These are phyloP conservation scores for Lasiurus cinereus DNA, from an alignment of 2,113 vertebrate genomes.

Conservation along the genomic window DNA sequence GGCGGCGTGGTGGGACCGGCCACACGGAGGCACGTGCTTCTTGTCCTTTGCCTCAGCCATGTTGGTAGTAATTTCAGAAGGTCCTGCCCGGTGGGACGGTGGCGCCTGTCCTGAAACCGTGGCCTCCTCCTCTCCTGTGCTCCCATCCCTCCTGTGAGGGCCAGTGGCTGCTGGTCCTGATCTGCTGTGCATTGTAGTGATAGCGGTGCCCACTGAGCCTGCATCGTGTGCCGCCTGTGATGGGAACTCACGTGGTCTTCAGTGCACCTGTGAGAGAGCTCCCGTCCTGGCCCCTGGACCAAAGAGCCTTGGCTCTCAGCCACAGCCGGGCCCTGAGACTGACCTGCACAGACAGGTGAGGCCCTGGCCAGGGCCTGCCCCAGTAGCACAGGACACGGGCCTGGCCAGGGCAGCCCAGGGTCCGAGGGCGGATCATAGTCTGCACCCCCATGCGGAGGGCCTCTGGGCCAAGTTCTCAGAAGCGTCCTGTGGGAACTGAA, in stretches of 20 bases:
- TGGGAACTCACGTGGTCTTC: fast-evolving
- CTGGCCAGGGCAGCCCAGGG: neutral
- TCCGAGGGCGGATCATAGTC: neutral
- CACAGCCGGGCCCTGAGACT: fast-evolving
- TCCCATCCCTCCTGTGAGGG: neutral
- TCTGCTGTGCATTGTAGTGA: fast-evolving
- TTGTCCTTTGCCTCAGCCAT: neutral
- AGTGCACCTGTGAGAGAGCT: neutral
- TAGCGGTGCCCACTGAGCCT: neutral
- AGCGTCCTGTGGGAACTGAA: constrained; percentile 71
- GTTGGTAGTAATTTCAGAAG: neutral
- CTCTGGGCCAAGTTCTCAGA: constrained; percentile 37
- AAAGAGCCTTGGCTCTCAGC: no score
- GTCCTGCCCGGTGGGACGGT: neutral
- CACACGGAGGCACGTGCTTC: neutral
- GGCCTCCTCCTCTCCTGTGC: neutral
- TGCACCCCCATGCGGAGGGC: neutral
- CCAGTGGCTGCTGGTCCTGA: neutral
- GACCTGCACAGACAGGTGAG: neutral
- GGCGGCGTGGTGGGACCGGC: fast-evolving
- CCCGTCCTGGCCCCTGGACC: neutral
- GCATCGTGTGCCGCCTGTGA: fast-evolving
- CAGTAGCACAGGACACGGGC: neutral
- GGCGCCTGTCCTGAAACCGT: neutral
- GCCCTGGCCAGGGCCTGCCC: fast-evolving